Base-by-base conservation (phyloP, 2,113 vertebrate species). In the Misgurnus anguillicaudatus region DNA sequence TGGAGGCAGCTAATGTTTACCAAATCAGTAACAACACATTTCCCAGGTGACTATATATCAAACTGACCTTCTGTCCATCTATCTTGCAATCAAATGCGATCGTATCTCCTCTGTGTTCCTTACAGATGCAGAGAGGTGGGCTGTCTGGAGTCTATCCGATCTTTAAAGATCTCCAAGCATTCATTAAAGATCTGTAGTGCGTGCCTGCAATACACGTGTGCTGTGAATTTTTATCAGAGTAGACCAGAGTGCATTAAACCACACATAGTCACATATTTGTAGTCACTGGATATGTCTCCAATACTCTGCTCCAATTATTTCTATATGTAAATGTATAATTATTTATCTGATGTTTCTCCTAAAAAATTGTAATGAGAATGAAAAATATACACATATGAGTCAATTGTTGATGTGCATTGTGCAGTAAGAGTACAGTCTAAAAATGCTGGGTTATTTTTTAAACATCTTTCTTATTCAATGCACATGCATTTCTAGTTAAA, bases 221-320 rank as follows among this genome's bases (percentile, higher is more conserved):
- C n/a, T 66, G 64, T 21, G 64, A 66, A 66, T 45, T 42, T 57
- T 19, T 19, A 57, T 57, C 64, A 66, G 64, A 55, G 53, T 21
- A 17, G 48, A 4, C 10, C 47, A 17, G 5, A 70, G 21, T 67
- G 65, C 65, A 67, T 47, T n/a, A 47, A 41, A 3, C 3, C 48
- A 10, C 67, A 55, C 14, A 57, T 17, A 9, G 17, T 19, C 53
- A n/a, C 3, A 9, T 42, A 42, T 42, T 45, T 8, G 16, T 9
- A 4, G 19, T 9, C 3, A 4, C 42, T 31, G 65, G 42, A 42
- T 68, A 11, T 48, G 5, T 31, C 7, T 4, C 6, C 19, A 67
- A 31, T 68, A 11, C 6, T 21, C 65, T 48, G 13, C 64, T 48
- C 16, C 13, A 3, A 16, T 11, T 45, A 45, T 42, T 67, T 0